Conservation (phyloP, 2,797 vertebrate species). For the Psittacula echo region DNA sequence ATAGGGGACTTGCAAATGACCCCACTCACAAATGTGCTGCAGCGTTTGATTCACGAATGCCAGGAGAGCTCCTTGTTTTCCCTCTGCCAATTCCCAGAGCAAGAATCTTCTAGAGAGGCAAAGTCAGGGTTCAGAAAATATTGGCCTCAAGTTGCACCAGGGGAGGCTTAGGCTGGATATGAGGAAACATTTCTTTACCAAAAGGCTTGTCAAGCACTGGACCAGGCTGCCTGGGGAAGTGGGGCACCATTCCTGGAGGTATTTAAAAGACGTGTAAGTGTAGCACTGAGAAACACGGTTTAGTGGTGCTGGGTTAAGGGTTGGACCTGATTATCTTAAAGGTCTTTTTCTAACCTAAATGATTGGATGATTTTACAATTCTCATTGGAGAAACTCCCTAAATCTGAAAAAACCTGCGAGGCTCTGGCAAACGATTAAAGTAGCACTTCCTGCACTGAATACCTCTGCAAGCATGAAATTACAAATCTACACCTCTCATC, state of each 20-base stretch:
- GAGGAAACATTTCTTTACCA: background rate
- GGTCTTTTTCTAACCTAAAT: background rate
- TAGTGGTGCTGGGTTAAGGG: background rate
- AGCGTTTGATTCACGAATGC: fast-evolving
- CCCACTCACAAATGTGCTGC: fast-evolving
- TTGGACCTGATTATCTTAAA: background rate
- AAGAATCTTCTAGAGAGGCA: background rate
- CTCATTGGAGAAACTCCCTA: background rate
- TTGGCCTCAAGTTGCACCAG: background rate
- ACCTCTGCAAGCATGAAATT: background rate
- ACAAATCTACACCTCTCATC: background rate
- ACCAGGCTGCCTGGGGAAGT: background rate
- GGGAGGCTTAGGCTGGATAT: background rate
- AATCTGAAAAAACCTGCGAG: background rate
- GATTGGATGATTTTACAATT: background rate
- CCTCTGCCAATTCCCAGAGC: background rate
- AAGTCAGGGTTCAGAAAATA: background rate
- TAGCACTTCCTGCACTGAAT: background rate
- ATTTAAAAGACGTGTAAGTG: background rate
- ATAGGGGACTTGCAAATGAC: background rate
- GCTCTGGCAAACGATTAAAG: background rate
- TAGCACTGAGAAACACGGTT: background rate
- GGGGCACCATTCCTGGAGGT: background rate
- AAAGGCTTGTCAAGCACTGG: background rate
- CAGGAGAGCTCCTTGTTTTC: background rate